A percentile compares a stretch with the other conserved stretches of the same genome.
Conservation (phyloP, 2,797 vertebrate genomes). For the Aplochiton taeniatus region DNA sequence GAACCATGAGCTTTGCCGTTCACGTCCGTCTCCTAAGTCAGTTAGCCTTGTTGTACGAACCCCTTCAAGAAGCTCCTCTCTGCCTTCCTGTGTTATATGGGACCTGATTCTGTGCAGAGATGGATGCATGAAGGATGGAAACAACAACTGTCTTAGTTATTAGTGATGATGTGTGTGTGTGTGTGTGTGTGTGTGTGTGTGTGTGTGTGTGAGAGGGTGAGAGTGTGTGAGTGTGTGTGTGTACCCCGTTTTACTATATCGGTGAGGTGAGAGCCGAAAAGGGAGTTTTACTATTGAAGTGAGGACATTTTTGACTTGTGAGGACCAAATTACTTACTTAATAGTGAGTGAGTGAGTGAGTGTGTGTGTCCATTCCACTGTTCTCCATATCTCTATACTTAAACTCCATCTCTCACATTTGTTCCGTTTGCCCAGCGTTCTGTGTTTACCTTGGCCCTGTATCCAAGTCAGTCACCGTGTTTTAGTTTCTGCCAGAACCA, state of each 20-base stretch:
- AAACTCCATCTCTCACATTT: too few relatives aligned
- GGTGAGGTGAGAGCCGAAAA: too few relatives aligned
- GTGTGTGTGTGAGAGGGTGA: neutral
- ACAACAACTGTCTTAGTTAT: neutral
- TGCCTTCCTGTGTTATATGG: conserved; percentile 29
- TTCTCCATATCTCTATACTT: too few relatives aligned
- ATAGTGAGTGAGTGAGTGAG: too few relatives aligned
- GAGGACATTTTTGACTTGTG: too few relatives aligned
- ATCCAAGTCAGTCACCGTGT: neutral
- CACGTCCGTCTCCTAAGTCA: conserved; percentile 38
- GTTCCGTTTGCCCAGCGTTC: neutral
- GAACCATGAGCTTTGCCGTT: too few relatives aligned
- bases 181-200: conserved; percentile 34
- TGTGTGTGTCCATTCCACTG: too few relatives aligned
- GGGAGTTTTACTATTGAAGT: too few relatives aligned
- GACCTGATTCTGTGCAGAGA: conserved; percentile 29
- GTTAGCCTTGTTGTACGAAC: conserved; percentile 38
- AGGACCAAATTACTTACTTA: too few relatives aligned
- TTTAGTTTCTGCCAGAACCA: too few relatives aligned
- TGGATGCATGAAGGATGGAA: conserved; percentile 18
- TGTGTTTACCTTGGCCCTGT: neutral
- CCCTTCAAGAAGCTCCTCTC: conserved; percentile 36
- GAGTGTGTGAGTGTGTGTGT: neutral
- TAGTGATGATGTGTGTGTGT: neutral
- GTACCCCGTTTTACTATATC: too few relatives aligned